phyloP scores from a whole-genome alignment of 2,113 vertebrate species.

The Heterotilapia buettikoferi region DNA sequence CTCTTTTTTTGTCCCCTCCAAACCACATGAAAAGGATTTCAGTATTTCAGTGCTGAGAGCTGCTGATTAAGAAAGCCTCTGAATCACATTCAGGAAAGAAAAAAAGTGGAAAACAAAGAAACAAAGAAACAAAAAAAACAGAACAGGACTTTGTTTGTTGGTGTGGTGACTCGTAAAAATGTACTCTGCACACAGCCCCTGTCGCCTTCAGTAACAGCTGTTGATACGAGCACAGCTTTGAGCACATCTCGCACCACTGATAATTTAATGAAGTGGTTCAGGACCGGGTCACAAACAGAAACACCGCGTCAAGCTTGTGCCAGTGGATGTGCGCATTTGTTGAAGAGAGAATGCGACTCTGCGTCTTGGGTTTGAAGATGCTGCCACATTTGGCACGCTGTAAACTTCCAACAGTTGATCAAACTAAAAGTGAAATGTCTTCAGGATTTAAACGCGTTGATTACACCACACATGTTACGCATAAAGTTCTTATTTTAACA shows the following conservation, averaged over 20 bases:
- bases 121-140: fast-evolving
- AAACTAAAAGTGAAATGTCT: background rate
- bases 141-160: background rate
- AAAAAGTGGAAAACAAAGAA: background rate
- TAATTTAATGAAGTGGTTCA: background rate
- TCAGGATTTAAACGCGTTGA: background rate
- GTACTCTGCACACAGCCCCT: background rate
- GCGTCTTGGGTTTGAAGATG: background rate
- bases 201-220: background rate
- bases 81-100: background rate
- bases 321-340: background rate
- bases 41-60: background rate
- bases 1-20: background rate
- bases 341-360: background rate
- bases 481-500: background rate
- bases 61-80: conserved; percentile 38
- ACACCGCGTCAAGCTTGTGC: background rate
- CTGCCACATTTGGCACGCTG: background rate
- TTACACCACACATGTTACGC: background rate
- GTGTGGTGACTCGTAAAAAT: conserved; percentile 9
- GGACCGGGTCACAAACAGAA: background rate
- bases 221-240: background rate
- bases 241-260: background rate
- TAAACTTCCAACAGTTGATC: background rate
- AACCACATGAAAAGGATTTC: conserved; percentile 54